Evolutionary conservation across 2,113 vertebrate species (phyloP).

Genomic region (Vimba vimba): DNA sequence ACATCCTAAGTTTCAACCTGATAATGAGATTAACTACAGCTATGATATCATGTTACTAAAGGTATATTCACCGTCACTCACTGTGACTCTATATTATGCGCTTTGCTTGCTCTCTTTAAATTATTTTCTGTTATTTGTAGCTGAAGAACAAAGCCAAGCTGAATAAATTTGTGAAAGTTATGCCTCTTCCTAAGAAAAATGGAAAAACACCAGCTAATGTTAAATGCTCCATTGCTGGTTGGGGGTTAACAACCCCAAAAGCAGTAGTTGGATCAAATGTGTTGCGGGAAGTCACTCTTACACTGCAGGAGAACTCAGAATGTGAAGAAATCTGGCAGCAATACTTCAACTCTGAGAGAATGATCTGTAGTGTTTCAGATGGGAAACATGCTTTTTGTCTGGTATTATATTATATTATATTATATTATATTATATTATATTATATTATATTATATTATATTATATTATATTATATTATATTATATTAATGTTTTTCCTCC

Average conservation of each 20-base stretch:
- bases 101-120: background rate
- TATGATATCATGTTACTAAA: slow-evolving; percentile 37
- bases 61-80: slow-evolving; percentile 1
- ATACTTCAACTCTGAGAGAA: slow-evolving; percentile 30
- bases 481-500: background rate
- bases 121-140: slow-evolving; percentile 55
- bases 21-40: slow-evolving; percentile 52
- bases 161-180: slow-evolving; percentile 52
- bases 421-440: background rate
- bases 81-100: background rate
- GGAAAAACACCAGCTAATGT: slow-evolving; percentile 24
- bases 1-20: slow-evolving; percentile 43
- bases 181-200: slow-evolving; percentile 54
- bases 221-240: slow-evolving; percentile 64
- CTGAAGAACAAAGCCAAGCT: slow-evolving; percentile 58
- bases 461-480: background rate
- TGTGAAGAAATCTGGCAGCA: slow-evolving; percentile 50
- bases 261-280: background rate
- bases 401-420: slow-evolving; percentile 54
- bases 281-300: slow-evolving; percentile 61
- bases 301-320: background rate
- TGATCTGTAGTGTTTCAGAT: slow-evolving; percentile 66
- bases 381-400: slow-evolving; percentile 59
- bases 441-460: background rate
- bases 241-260: slow-evolving; percentile 46